Conservation (phyloP, 2,113 vertebrate genomes). For the Lophotis ruficrista region DNA sequence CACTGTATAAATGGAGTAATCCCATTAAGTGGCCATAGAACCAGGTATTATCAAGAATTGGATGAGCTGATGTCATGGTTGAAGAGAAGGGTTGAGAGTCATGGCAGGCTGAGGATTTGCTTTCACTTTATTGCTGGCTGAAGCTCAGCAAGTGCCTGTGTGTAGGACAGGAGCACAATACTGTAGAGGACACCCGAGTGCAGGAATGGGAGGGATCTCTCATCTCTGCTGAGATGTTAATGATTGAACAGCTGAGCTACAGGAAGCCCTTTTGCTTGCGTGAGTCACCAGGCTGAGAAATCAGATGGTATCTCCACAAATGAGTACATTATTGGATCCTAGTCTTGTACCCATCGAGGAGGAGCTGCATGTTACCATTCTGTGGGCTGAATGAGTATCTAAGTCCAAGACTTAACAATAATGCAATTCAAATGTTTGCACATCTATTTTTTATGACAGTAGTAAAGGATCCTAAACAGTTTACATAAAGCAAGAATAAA, state of each 20-base stretch:
- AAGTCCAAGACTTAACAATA: neutral
- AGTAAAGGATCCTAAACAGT: neutral
- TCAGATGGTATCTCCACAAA: neutral
- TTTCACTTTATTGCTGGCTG: neutral
- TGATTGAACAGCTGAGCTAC: neutral
- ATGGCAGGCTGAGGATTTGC: neutral
- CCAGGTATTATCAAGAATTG: neutral
- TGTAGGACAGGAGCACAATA: neutral
- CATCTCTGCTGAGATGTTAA: neutral
- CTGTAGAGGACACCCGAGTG: neutral
- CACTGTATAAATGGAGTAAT: neutral
- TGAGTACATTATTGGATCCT: neutral
- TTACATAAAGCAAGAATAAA: neutral
- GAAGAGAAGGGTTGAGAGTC: neutral
- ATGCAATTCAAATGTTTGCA: neutral
- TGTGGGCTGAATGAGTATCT: neutral
- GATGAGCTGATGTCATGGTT: neutral
- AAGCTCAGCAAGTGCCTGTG: neutral
- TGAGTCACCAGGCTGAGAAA: neutral
- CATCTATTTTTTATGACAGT: neutral
- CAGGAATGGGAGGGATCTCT: neutral
- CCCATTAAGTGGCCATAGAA: neutral
- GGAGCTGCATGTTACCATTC: neutral
- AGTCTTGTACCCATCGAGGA: fast-evolving
- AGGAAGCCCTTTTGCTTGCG: neutral